Percentiles rank a stretch among this genome's conserved stretches.
Evolutionary conservation across 2,888 invertebrate genomes (phyloP).

Genomic region (Sminthurides aquaticus): DNA sequence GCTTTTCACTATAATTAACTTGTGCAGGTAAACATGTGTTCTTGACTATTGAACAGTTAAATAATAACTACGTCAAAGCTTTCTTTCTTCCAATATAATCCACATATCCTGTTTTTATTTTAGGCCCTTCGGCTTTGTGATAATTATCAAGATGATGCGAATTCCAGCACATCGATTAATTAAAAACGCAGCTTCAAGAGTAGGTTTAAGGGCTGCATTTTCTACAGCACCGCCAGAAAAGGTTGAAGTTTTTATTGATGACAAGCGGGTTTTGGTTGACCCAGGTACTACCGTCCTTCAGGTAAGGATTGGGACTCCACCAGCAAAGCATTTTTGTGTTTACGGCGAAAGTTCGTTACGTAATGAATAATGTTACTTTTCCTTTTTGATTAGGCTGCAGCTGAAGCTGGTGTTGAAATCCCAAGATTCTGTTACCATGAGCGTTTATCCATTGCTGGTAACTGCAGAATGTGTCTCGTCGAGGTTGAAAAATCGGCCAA

Average conservation of each 20-base stretch:
- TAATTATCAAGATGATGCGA: conserved; percentile 36
- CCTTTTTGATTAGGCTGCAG: conserved; percentile 97
- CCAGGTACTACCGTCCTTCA: conserved; percentile 96
- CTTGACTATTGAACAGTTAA: too few species aligned
- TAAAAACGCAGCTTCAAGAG: conserved; percentile 24
- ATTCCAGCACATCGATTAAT: conserved; percentile 22
- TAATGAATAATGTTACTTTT: conserved; percentile 34
- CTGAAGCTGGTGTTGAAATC: conserved; percentile 90
- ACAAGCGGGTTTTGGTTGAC: conserved; percentile 83
- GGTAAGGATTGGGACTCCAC: too few species aligned
- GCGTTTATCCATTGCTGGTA: conserved; percentile 93
- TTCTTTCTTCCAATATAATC: too few species aligned
- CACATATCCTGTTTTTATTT: too few species aligned
- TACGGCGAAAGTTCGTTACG: not conserved
- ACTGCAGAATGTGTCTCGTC: conserved; percentile 98
- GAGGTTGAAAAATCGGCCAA: conserved; percentile 98
- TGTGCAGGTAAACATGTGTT: too few species aligned
- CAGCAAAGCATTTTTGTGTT: too few species aligned
- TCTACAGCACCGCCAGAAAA: conserved; percentile 57
- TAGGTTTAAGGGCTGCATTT: conserved; percentile 29
- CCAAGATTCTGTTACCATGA: conserved; percentile 99
- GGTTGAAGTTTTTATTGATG: conserved; percentile 95
- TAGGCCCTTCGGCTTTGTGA: too few species aligned
- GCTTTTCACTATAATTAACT: too few species aligned
- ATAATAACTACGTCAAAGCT: too few species aligned